A percentile compares a stretch with the other conserved stretches of the same genome.
Conservation (phyloP, 2,888 invertebrate genomes). For the Marasmarcha lunaedactyla region DNA sequence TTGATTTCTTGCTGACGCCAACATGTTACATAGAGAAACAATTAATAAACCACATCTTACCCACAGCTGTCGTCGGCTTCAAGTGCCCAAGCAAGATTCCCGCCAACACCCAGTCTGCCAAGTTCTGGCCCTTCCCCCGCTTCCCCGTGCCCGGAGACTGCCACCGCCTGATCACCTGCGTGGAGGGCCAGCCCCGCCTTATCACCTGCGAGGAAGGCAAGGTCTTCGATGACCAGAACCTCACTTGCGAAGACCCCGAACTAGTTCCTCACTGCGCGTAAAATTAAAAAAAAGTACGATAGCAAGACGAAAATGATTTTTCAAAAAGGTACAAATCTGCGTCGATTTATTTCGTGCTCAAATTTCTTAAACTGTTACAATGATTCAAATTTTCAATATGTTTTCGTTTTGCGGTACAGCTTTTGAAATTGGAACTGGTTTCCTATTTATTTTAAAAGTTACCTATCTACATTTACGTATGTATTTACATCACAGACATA, state of each 20-base stretch:
- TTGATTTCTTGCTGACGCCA: too few species aligned
- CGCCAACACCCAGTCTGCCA: slow-evolving; percentile 82
- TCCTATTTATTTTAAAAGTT: slow-evolving; percentile 35
- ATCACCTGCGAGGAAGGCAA: slow-evolving; percentile 90
- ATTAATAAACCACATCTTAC: neutral
- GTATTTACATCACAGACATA: too few species aligned
- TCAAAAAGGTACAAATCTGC: slow-evolving; percentile 3
- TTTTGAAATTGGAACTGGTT: slow-evolving; percentile 28
- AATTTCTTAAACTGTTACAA: slow-evolving; percentile 2
- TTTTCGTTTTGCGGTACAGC: slow-evolving; percentile 44
- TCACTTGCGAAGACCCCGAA: slow-evolving; percentile 87
- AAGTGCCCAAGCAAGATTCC: slow-evolving; percentile 90
- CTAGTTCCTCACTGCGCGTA: slow-evolving; percentile 61
- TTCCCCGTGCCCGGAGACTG: slow-evolving; percentile 91
- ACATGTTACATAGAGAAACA: too few species aligned
- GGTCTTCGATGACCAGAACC: slow-evolving; percentile 84
- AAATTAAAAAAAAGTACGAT: slow-evolving; percentile 27
- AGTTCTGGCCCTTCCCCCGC: slow-evolving; percentile 93
- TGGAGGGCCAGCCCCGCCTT: slow-evolving; percentile 88
- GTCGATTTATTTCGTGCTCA: neutral
- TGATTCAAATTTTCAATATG: slow-evolving; percentile 11
- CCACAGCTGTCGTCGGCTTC: slow-evolving; percentile 89
- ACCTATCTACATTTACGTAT: neutral
- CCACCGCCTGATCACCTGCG: slow-evolving; percentile 89
- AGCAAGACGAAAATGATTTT: slow-evolving; percentile 37